phyloP scores from a whole-genome alignment of 2,113 vertebrate species.

The human (Homo sapiens) region DNA sequence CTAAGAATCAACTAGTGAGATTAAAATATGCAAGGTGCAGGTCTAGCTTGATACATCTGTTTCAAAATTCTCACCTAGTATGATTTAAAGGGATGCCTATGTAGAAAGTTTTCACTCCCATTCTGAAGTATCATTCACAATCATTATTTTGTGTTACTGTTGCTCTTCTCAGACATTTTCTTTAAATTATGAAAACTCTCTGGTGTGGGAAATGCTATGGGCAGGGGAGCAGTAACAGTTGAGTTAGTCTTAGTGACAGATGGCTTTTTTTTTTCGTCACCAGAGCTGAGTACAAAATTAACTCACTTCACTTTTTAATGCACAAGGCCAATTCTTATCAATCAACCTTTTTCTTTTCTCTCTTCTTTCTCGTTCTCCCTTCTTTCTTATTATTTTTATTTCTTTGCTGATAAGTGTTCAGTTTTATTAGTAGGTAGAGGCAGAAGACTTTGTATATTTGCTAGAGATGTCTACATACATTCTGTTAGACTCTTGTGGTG shows the following conservation, averaged over 20 bases:
- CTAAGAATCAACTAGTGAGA: not conserved
- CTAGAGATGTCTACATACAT: not conserved
- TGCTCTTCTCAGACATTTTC: not conserved
- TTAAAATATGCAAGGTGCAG: not conserved
- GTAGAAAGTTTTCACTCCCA: not conserved
- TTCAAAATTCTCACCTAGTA: not conserved
- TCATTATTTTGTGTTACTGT: not conserved
- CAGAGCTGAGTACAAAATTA: slow-evolving; percentile 9
- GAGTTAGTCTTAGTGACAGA: slow-evolving; percentile 28
- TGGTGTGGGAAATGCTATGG: not conserved
- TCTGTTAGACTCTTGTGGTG: not conserved
- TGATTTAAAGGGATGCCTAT: not conserved
- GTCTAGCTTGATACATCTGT: not conserved
- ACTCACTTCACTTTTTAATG: slow-evolving; percentile 28
- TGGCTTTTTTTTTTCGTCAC: not conserved
- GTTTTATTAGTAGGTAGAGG: not conserved
- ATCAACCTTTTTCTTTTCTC: not conserved
- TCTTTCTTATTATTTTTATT: not conserved
- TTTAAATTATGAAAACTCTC: slow-evolving; percentile 40
- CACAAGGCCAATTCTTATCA: not conserved
- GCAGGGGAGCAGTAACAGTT: not conserved
- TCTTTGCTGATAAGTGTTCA: not conserved
- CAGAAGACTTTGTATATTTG: not conserved
- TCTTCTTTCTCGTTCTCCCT: not conserved
- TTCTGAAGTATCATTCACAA: slow-evolving; percentile 8